Evolutionary conservation across 2,888 invertebrate species (phyloP).

Genomic region (Galerucella calmariensis): DNA sequence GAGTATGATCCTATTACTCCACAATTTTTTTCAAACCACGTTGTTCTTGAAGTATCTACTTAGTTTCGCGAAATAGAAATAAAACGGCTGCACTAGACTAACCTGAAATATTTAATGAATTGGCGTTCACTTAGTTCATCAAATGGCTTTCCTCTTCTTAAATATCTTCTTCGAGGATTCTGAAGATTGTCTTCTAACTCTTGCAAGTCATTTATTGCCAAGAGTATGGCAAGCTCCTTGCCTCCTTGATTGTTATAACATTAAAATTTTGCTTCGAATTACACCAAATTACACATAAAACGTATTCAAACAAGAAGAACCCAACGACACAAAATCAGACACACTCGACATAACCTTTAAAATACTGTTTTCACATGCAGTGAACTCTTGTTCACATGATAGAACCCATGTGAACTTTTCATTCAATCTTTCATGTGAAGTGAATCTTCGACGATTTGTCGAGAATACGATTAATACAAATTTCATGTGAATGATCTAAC

Average conservation of each 20-base stretch:
- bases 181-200: neutral
- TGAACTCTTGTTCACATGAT: neutral
- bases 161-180: neutral
- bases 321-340: neutral
- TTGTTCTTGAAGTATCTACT: too few species aligned
- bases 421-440: slow-evolving; percentile 5
- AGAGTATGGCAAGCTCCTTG: too few species aligned
- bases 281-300: too few species aligned
- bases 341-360: slow-evolving; percentile 8
- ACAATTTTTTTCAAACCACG: too few species aligned
- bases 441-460: neutral
- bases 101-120: slow-evolving; percentile 2
- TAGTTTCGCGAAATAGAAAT: slow-evolving; percentile 1
- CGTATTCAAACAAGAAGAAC: too few species aligned
- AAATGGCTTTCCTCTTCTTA: slow-evolving; percentile 7
- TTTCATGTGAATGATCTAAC: neutral
- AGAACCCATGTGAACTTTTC: slow-evolving; percentile 10
- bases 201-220: too few species aligned
- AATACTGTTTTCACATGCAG: slow-evolving; percentile 1
- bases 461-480: slow-evolving; percentile 12
- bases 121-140: neutral
- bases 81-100: neutral
- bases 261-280: too few species aligned
- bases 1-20: too few species aligned
- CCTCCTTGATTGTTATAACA: too few species aligned